Evolutionary conservation across 2,888 invertebrate species (phyloP), one percentile per base, ranked within the genome.

Genomic region (Drosophila macrospina): DNA sequence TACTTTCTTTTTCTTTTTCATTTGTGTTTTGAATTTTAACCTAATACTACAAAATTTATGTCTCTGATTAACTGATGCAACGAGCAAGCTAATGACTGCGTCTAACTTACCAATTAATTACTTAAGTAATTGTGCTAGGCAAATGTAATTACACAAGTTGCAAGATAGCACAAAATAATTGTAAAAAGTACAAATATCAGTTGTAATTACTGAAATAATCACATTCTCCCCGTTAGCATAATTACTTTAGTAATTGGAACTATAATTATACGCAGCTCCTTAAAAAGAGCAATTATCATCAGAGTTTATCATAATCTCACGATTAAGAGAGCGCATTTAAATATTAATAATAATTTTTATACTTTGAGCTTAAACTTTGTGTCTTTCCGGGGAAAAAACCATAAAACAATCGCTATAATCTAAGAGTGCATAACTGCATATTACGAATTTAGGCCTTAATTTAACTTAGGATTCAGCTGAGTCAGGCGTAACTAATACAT

Each of bases 311-410:
- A 10, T 4, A 16, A 28, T 26, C 32, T 42, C 5, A 42, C 2
- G 7, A 51, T 11, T 24, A 34, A 67, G 28, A 34, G 28, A 41
- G 5, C 26, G 15, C 39, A 6, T 20, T 34, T 47, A 20, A 20
- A 20, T 20, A 20, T 20, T 20, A 20, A 20, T 20, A 20, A 20
- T 20, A 2, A 20, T 20, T 20, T 37, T 47, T 26, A 36, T 36
- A 30, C 44, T 52, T 55, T 7, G 57, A 72, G 67, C 56, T 24
- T 45, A 32, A 50, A 36, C 39, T 44, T 39, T 47, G 73, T 56
- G 30, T 5, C 15, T 10, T 7, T 4, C 16, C 11, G n/a, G 44
- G 39, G 5, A 39, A 37, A 4, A 28, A 30, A 51, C 51, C 4
- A 54, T 39, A 44, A 56, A 56, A 45, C 13, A 41, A 57, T 30